phyloP scores from a whole-genome alignment of 2,888 invertebrate genomes.

The Volucella inflata region DNA sequence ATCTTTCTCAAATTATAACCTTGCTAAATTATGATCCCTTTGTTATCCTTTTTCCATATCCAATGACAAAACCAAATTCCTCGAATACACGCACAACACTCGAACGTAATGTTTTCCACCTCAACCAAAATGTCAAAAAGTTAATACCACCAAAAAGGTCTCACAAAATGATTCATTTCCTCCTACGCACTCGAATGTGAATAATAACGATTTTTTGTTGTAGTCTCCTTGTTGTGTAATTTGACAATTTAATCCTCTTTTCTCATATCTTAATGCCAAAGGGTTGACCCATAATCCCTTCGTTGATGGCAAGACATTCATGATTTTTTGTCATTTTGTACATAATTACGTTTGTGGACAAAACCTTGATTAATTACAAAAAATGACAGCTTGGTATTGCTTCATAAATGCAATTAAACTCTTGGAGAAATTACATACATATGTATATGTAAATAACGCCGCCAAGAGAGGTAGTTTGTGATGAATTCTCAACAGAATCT shows the following conservation, averaged over 20 bases:
- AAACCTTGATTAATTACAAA: too few relatives aligned
- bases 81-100: not conserved
- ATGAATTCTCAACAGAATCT: too few relatives aligned
- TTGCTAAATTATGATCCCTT: not conserved
- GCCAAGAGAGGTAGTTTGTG: too few relatives aligned
- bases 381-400: too few relatives aligned
- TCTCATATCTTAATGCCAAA: not conserved
- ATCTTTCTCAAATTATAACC: not conserved
- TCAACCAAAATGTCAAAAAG: not conserved
- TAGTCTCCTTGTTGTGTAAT: not conserved
- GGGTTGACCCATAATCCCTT: slow-evolving; percentile 16
- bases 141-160: not conserved
- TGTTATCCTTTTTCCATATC: too few relatives aligned
- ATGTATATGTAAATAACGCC: too few relatives aligned
- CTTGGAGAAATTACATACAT: too few relatives aligned
- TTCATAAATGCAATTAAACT: too few relatives aligned
- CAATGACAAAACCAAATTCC: not conserved
- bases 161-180: not conserved
- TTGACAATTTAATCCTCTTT: not conserved
- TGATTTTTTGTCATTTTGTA: not conserved
- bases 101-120: not conserved
- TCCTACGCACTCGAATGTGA: not conserved
- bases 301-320: slow-evolving; percentile 8
- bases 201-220: not conserved
- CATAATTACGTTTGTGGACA: not conserved